Base-by-base conservation (phyloP, 2,888 invertebrate species). In the Sarcophaga subvicina region DNA sequence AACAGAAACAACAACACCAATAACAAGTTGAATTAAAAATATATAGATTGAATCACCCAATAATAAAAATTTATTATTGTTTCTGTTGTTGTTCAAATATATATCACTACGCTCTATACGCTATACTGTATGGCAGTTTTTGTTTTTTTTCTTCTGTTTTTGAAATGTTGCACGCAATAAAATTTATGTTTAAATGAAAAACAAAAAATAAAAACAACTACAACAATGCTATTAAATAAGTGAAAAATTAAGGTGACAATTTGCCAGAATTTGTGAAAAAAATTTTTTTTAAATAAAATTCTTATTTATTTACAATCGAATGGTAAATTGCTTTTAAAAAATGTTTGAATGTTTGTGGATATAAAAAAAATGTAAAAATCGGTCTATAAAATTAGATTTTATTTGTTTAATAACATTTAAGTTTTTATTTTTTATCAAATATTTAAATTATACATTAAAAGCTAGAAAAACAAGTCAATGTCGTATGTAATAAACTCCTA, bases 171-270 rank as follows among this genome's bases (percentile, higher is more conserved):
- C 87, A 87, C 84, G 87, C 87, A 84, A 82, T 60, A 62, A 54
- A 62, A 59, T 70, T 59, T 47, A 45, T 77, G 37, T 80, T 84
- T 54, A n/a, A 47, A n/a, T 4, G 80, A 80, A 60, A 63, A 22
- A 22, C 22, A 37, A 37, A 37, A 73, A 47, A 69, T 4, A 2
- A 71, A 71, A 70, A 27, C 70, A 54, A 17, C 54, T 14, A 54
- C 54, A 54, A 54, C 54, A 54, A 12, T 10, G 20, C 6, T 20
- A 67, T 10, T 10, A 73, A 60, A n/a, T 49, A 66, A 67, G 37
- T 83, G 66, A 81, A 84, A 79, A 84, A 87, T 79, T 79, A 79
- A 82, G 76, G 81, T 82, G 87, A 84, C 79, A 87, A 87, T 84
- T 87, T 87, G 87, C 79, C 59, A 79, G 72, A 84, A 87, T 84